These are phyloP conservation scores for Halichoeres trimaculatus DNA, from an alignment of 2,113 vertebrate species.

Conservation along the genomic window DNA sequence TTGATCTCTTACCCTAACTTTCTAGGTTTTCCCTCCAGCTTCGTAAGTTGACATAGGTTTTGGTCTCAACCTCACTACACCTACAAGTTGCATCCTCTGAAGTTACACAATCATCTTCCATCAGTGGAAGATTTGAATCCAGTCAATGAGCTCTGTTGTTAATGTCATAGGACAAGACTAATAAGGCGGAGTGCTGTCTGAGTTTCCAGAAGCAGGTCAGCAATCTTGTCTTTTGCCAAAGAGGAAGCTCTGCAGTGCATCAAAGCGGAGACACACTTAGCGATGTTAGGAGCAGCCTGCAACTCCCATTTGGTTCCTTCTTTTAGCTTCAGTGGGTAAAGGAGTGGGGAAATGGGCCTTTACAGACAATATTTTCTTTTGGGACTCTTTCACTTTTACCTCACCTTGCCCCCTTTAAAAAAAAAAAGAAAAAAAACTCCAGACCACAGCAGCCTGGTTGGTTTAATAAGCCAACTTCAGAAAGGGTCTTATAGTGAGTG, in stretches of 20 bases:
- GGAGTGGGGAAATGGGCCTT: slow-evolving; percentile 8
- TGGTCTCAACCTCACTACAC: too few relatives aligned
- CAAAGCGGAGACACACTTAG: slow-evolving; percentile 22
- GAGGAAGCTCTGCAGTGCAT: slow-evolving; percentile 27
- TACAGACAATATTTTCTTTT: slow-evolving; percentile 28
- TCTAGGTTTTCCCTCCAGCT: too few relatives aligned
- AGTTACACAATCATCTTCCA: not conserved
- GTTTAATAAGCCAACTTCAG: slow-evolving; percentile 75
- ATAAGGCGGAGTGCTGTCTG: slow-evolving; percentile 34
- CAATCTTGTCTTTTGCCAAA: slow-evolving; percentile 12
- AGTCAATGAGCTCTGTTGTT: not conserved
- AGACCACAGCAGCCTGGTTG: slow-evolving; percentile 34
- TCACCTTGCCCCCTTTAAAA: slow-evolving; percentile 8
- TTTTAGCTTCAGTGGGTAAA: slow-evolving; percentile 25
- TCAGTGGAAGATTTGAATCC: not conserved
- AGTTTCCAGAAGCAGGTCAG: slow-evolving; percentile 17
- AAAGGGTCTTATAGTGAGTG: slow-evolving; percentile 58
- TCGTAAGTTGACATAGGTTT: too few relatives aligned
- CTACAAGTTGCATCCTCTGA: too few relatives aligned
- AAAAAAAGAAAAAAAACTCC: slow-evolving; percentile 30
- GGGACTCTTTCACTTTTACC: slow-evolving; percentile 24
- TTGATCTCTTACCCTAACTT: too few relatives aligned
- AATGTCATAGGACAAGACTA: slow-evolving; percentile 53
- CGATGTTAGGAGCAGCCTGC: slow-evolving; percentile 17
- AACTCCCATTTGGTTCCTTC: slow-evolving; percentile 19